These are phyloP conservation scores for Lypha dubia DNA, from an alignment of 2,888 invertebrate species.

Conservation along the genomic window DNA sequence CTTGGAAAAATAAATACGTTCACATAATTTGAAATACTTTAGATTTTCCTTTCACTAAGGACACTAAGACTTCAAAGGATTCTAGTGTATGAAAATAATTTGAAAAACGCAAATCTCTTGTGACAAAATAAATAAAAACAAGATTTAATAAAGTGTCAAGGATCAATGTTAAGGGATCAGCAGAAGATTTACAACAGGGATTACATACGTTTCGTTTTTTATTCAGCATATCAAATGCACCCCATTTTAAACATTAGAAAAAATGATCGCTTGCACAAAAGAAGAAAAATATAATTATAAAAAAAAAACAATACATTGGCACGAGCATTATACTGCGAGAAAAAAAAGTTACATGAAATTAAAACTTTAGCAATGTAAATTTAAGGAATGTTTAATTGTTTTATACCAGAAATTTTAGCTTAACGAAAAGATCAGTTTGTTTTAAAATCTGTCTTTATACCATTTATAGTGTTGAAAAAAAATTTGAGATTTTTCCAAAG, in stretches of 20 bases:
- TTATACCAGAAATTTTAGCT: too few relatives aligned
- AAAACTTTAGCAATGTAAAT: too few relatives aligned
- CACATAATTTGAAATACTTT: constrained; percentile 3
- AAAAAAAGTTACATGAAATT: background rate
- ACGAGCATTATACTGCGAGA: constrained; percentile 44
- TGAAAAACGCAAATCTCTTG: constrained; percentile 79
- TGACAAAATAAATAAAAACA: constrained; percentile 82
- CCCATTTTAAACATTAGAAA: background rate
- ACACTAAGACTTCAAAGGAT: constrained; percentile 4
- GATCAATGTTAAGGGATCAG: constrained; percentile 79
- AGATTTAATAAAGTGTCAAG: constrained; percentile 79
- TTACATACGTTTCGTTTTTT: constrained; percentile 76
- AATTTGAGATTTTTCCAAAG: too few relatives aligned
- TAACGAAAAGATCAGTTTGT: too few relatives aligned
- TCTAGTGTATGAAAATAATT: background rate
- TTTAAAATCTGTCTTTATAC: too few relatives aligned
- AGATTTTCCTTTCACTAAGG: background rate
- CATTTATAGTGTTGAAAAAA: too few relatives aligned
- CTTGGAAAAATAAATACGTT: constrained; percentile 65
- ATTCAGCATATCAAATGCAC: constrained; percentile 2
- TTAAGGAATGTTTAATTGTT: too few relatives aligned
- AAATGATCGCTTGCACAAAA: constrained; percentile 51
- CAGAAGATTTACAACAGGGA: constrained; percentile 81
- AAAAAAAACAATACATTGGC: constrained; percentile 39
- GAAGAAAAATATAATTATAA: constrained; percentile 48